Base-by-base conservation (phyloP, 1,140 invertebrate species). In the Holcopasites calliopsidis region DNA sequence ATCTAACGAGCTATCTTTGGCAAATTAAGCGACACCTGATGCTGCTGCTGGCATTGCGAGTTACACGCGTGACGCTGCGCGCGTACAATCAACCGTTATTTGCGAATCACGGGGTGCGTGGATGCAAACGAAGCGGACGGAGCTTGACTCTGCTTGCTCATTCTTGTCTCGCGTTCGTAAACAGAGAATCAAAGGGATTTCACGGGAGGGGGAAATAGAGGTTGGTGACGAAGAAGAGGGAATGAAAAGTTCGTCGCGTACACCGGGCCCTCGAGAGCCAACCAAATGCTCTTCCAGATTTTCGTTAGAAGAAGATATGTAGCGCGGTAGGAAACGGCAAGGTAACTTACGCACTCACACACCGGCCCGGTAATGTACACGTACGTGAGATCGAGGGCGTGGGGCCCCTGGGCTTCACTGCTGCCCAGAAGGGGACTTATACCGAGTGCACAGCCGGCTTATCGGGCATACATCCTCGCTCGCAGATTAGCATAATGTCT, bases 401-500 rank as follows among this genome's bases (percentile, higher is more conserved):
- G 90, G 90, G 84, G 89, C 89, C 89, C 85, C 79, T 87, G 85
- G 90, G 88, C 87, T 86, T 91, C 76, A 89, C 88, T 85, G 84
- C 77, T 73, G 82, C 33, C n/a, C 40, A 74, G 52, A 77, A 64
- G 77, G 83, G 77, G 74, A 79, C 74, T 72, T 76, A 83, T 72
- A 80, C 71, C 75, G 77, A 83, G 83, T n/a, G 38, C 78, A 75
- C 76, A 74, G 79, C 71, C 86, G 86, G 86, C 90, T 91, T 91
- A 91, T 91, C 89, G 89, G 90, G 83, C 85, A 89, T 91, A 90
- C 89, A 91, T 91, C 90, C 90, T 89, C 88, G 85, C 88, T 87
- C 83, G 85, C 83, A 90, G 88, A 91, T 91, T 91, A 91, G 90
- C 90, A 91, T 91, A 91, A 91, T 91, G 90, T 90, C 88, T 90